Conservation (phyloP, 2,113 vertebrate genomes). For the Anoplopoma fimbria region DNA sequence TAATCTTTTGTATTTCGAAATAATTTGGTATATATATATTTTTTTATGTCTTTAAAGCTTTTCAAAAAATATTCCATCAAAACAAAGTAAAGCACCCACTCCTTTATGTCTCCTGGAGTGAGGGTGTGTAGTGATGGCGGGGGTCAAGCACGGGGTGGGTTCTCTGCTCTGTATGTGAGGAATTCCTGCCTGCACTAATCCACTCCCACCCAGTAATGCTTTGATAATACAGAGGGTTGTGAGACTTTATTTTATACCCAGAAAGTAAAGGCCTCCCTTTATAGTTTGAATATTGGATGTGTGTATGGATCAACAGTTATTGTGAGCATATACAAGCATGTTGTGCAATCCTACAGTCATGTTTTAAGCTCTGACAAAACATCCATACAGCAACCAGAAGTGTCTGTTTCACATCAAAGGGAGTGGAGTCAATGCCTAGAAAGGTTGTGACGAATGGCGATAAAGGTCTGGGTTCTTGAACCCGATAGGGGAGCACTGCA, state of each 20-base stretch:
- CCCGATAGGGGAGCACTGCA: not conserved
- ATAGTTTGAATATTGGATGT: not conserved
- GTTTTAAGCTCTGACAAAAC: not conserved
- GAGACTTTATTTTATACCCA: not conserved
- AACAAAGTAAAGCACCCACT: not conserved
- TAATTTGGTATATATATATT: not conserved
- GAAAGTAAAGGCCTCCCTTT: not conserved
- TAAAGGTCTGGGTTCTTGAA: slow-evolving; percentile 1
- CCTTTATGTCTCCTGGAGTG: slow-evolving; percentile 1
- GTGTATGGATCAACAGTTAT: not conserved
- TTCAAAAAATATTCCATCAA: not conserved
- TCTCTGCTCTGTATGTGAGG: slow-evolving; percentile 41
- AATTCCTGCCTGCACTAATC: slow-evolving; percentile 69
- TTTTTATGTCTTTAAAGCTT: not conserved
- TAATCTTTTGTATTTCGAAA: not conserved
- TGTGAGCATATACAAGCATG: not conserved
- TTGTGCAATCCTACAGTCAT: not conserved
- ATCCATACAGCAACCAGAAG: not conserved
- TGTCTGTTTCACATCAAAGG: not conserved
- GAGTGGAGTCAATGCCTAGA: not conserved
- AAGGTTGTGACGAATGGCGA: not conserved
- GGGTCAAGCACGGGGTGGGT: slow-evolving; percentile 38
- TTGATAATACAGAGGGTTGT: not conserved
- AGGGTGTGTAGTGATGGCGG: slow-evolving; percentile 21
- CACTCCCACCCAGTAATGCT: not conserved